Evolutionary conservation across 2,797 vertebrate genomes (phyloP), one percentile per base, ranked within the genome.

Genomic region (Acropternis orthonyx): DNA sequence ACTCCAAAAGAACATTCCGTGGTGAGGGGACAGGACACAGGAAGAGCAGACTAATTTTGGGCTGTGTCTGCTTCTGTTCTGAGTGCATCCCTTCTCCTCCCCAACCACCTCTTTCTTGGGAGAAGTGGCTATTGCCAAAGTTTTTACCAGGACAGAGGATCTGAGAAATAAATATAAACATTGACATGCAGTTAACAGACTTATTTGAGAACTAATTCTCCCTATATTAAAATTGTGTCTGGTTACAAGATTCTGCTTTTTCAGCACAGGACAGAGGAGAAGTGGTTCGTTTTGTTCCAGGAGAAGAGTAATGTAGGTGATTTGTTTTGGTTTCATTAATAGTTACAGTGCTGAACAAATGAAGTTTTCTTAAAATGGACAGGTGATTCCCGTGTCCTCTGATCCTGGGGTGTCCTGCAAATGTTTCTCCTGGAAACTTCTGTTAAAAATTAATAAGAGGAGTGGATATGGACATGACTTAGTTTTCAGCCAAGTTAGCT

Each of bases 171-270:
- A 63, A 65, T 39, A 59, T 12, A 36, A 30, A 16, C 5, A 6
- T 32, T 7, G 6, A 21, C 20, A 12, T 21, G 12, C 14, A 39
- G 12, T 13, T 6, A 63, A 41, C n/a, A 56, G 36, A 10, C 1
- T 0, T 12, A 13, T 12, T 39, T 27, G n/a, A 61, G 58, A 68
- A 51, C 15, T 34, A 20, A 22, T 81, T 91, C 9, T 72, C 28
- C 0, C 0, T 41, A 1, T 48, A 2, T 62, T 43, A 83, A 49
- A 32, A 6, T 48, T 8, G 9, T 46, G 18, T 39, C 20, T 62
- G 24, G 21, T 65, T 52, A 28, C 6, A 56, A 30, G 67, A 32
- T 52, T 21, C 21, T 34, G 32, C 6, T 28, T 30, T 85, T 88
- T 46, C 39, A 79, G 46, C 34, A 34, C 19, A 32, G 23, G 19